A percentile compares a stretch with the other conserved stretches of the same genome.
Evolutionary conservation across 2,888 invertebrate genomes (phyloP).

Genomic region (Cataglyphis cursor): DNA sequence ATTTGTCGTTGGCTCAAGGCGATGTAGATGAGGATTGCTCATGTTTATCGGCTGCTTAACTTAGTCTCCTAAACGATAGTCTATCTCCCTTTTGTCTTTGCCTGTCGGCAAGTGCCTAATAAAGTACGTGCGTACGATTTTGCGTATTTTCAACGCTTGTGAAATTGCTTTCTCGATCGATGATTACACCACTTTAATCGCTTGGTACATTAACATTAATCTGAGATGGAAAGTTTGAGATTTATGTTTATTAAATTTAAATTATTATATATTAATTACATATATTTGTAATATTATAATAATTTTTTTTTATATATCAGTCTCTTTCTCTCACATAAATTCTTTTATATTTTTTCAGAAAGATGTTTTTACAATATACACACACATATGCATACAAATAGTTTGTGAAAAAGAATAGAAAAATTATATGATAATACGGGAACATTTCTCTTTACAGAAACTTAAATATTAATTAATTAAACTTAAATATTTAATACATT

Average conservation of each 20-base stretch:
- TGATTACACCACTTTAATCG: constrained; percentile 15
- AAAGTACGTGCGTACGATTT: constrained; percentile 15
- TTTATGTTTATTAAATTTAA: background rate
- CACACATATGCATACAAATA: background rate
- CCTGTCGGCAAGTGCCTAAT: constrained; percentile 24
- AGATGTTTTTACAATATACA: background rate
- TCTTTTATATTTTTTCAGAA: background rate
- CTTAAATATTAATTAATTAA: too few relatives aligned
- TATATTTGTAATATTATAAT: background rate
- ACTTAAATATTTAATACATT: background rate
- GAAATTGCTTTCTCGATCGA: background rate
- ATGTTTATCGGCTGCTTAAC: constrained; percentile 48
- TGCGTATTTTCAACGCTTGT: background rate
- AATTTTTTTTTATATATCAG: background rate
- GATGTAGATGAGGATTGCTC: constrained; percentile 19
- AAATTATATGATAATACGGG: background rate
- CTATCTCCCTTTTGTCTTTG: constrained; percentile 37
- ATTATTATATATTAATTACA: background rate
- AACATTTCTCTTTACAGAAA: background rate
- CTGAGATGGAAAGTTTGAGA: too few relatives aligned
- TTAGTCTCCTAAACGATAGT: constrained; percentile 38
- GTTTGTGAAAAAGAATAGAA: background rate
- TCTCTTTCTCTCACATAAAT: background rate
- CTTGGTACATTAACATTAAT: background rate
- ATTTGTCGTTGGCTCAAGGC: constrained; percentile 26